These are phyloP conservation scores for Jaculus jaculus DNA, from an alignment of 2,113 vertebrate genomes.

Conservation along the genomic window DNA sequence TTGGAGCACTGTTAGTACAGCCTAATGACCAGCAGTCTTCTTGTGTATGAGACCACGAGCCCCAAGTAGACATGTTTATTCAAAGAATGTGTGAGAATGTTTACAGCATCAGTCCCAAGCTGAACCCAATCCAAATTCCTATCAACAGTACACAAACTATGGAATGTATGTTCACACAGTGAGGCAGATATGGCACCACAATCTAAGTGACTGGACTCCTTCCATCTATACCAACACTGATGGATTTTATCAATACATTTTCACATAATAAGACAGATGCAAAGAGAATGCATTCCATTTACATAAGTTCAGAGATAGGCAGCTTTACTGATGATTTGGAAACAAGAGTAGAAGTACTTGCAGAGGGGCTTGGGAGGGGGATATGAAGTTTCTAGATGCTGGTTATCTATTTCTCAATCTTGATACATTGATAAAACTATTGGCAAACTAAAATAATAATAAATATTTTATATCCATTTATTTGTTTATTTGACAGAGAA, in stretches of 20 bases:
- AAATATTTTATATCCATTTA: too few relatives aligned
- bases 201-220: background rate
- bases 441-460: background rate
- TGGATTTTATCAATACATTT: background rate
- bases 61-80: background rate
- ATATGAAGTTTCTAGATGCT: background rate
- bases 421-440: background rate
- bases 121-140: background rate
- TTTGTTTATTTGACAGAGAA: too few relatives aligned
- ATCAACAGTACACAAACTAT: background rate
- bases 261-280: background rate
- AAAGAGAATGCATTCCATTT: background rate
- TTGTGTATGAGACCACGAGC: background rate
- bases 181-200: background rate
- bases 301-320: background rate
- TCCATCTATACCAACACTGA: background rate
- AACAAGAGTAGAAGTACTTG: background rate
- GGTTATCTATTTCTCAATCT: background rate
- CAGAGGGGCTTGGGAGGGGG: background rate
- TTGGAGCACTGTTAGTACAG: fast-evolving
- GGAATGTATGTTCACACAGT: background rate
- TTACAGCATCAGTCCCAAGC: background rate
- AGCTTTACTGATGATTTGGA: background rate
- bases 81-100: background rate
- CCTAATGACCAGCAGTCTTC: background rate